phyloP scores from a whole-genome alignment of 2,797 vertebrate genomes.

The Intellagama lesueurii region DNA sequence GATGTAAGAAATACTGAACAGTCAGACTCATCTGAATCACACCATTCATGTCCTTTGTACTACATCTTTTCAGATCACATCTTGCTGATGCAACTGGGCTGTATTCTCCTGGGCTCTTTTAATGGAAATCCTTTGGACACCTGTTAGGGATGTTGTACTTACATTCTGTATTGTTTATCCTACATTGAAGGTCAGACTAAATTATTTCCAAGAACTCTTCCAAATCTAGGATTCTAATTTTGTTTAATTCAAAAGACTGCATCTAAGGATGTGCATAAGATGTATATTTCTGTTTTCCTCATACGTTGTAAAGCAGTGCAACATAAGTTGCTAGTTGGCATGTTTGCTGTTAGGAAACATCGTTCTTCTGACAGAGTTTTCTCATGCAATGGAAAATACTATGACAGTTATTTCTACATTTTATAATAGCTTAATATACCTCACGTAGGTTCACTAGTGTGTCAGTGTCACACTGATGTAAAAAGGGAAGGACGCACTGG shows the following conservation, averaged over 20 bases:
- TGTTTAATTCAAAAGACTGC: neutral
- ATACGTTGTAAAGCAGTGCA: neutral
- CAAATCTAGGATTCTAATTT: neutral
- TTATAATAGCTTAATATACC: neutral
- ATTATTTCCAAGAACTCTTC: neutral
- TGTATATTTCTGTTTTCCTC: neutral
- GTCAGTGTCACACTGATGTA: neutral
- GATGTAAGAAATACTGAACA: neutral
- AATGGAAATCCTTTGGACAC: neutral
- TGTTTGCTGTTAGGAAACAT: neutral
- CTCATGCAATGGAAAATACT: neutral
- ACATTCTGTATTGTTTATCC: neutral
- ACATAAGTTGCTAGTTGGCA: neutral
- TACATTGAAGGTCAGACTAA: neutral
- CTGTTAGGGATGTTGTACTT: neutral
- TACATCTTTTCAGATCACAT: neutral
- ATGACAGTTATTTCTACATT: neutral
- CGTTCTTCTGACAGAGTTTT: neutral
- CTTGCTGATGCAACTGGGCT: neutral
- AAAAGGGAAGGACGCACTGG: neutral
- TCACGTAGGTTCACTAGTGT: neutral
- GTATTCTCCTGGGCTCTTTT: neutral
- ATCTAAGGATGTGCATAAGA: neutral
- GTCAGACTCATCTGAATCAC: neutral
- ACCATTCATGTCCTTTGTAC: neutral